Conservation (phyloP, 1,140 invertebrate genomes). For the Fragariocoptes setiger region DNA sequence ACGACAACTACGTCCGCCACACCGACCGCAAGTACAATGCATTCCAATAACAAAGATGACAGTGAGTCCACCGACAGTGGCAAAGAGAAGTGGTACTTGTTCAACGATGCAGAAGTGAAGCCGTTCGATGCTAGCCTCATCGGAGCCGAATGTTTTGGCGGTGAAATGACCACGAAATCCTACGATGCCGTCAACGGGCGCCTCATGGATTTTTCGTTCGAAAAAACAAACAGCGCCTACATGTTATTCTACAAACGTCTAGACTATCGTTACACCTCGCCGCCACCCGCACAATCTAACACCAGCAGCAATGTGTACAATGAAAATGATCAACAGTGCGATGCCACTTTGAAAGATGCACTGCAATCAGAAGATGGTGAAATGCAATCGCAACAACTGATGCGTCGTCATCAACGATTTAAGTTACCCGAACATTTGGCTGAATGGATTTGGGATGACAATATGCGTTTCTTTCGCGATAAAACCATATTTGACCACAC, state of each 20-base stretch:
- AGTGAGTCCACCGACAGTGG: neutral
- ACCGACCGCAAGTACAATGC: too few relatives aligned
- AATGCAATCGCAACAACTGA: too few relatives aligned
- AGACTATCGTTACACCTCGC: slow-evolving; percentile 3
- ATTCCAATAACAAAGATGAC: too few relatives aligned
- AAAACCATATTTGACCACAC: slow-evolving; percentile 82
- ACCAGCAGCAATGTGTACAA: too few relatives aligned
- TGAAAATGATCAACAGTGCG: too few relatives aligned
- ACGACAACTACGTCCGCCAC: too few relatives aligned
- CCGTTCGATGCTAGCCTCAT: slow-evolving; percentile 74
- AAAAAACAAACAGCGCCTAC: slow-evolving; percentile 86
- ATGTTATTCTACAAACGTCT: slow-evolving; percentile 74
- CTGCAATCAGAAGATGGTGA: too few relatives aligned
- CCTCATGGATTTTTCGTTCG: slow-evolving; percentile 84
- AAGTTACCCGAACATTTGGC: neutral
- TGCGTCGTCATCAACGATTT: too few relatives aligned
- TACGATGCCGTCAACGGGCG: slow-evolving; percentile 83
- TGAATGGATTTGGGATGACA: slow-evolving; percentile 70
- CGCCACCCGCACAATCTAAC: too few relatives aligned
- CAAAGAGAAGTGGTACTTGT: slow-evolving; percentile 34
- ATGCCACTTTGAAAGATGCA: too few relatives aligned
- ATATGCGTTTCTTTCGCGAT: slow-evolving; percentile 69
- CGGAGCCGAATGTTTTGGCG: slow-evolving; percentile 74
- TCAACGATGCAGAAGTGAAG: slow-evolving; percentile 86
- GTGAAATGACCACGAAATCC: slow-evolving; percentile 84